Evolutionary conservation across 2,888 invertebrate species (phyloP).

Genomic region (Diploptera punctata): DNA sequence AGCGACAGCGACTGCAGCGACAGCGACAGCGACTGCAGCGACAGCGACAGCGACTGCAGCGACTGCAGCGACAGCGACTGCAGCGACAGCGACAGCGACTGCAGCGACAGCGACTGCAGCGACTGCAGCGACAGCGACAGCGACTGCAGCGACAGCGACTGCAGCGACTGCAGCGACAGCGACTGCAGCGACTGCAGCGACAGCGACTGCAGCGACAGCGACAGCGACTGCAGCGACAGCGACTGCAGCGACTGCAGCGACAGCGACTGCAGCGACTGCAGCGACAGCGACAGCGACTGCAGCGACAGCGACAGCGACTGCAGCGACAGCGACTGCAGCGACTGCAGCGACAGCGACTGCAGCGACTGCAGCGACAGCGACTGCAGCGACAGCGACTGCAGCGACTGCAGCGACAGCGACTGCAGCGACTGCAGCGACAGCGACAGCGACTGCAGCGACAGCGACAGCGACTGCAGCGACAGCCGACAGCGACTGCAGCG

Average conservation of each 20-base stretch:
- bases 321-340: constrained; percentile 6
- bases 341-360: neutral
- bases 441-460: constrained; percentile 4
- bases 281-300: constrained; percentile 4
- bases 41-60: constrained; percentile 6
- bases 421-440: constrained; percentile 1
- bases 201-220: neutral
- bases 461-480: constrained; percentile 7
- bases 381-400: neutral
- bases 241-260: neutral
- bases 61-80: neutral
- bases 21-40: constrained; percentile 15
- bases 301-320: constrained; percentile 1
- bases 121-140: too few species aligned
- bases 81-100: neutral
- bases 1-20: neutral
- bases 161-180: neutral
- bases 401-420: constrained; percentile 3
- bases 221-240: neutral
- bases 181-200: neutral
- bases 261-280: constrained; percentile 6
- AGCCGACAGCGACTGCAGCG: constrained; percentile 8
- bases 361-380: neutral
- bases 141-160: neutral
- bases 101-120: neutral